Evolutionary conservation across 2,888 invertebrate genomes (phyloP).

Genomic region (Cryptocheilus praepositus): DNA sequence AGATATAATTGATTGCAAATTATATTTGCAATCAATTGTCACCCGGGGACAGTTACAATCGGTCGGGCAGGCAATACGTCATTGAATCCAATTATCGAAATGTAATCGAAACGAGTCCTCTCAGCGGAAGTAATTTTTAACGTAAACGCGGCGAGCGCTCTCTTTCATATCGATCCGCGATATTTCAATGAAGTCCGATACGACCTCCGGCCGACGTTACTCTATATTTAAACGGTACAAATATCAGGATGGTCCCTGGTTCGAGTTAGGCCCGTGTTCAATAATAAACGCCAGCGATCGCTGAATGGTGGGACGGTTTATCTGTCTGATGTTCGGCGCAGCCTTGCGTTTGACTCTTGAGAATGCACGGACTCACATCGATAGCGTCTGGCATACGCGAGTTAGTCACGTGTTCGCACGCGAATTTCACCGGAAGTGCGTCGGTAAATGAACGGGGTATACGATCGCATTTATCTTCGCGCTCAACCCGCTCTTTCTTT

Average conservation of each 20-base stretch:
- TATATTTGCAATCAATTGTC: too few relatives aligned
- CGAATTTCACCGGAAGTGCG: too few relatives aligned
- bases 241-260: slow-evolving; percentile 42
- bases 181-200: slow-evolving; percentile 14
- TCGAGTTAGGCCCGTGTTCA: slow-evolving; percentile 42
- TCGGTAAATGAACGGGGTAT: too few relatives aligned
- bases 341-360: slow-evolving; percentile 7
- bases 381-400: slow-evolving; percentile 4
- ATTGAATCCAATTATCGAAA: too few relatives aligned
- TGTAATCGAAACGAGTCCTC: too few relatives aligned
- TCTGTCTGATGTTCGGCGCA: slow-evolving; percentile 37
- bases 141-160: background rate
- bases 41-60: too few relatives aligned
- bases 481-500: too few relatives aligned
- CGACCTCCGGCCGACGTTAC: slow-evolving; percentile 14
- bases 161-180: slow-evolving; percentile 12
- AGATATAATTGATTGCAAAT: too few relatives aligned
- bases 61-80: too few relatives aligned
- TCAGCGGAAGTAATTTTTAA: too few relatives aligned
- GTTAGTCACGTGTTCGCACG: background rate
- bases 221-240: slow-evolving; percentile 47
- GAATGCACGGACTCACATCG: slow-evolving; percentile 18
- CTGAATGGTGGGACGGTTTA: slow-evolving; percentile 50
- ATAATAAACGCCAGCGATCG: slow-evolving; percentile 58
- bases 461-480: too few relatives aligned